Evolutionary conservation across 2,797 vertebrate genomes (phyloP), one percentile per base, ranked within the genome.

Genomic region (Eupleurogrammus muticus): DNA sequence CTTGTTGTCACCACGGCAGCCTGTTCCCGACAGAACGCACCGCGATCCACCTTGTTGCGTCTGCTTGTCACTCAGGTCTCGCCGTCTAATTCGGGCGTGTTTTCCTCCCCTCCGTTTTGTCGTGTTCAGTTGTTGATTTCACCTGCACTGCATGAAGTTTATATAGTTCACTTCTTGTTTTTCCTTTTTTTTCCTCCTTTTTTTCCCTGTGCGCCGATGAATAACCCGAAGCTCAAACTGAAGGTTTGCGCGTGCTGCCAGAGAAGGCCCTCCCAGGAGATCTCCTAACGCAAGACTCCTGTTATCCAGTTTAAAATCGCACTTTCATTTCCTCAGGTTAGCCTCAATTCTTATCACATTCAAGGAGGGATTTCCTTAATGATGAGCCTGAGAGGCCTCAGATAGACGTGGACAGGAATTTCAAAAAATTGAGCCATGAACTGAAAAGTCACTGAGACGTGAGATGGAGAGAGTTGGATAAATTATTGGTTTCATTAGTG

Each of bases 61-160:
- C 10, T 64, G 12, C 8, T 19, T 64, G 52, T 79, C 67, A 35
- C 61, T 83, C 61, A 72, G 35, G 16, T 61, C 73, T 51, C 65
- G 59, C 66, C 52, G 13, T 81, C 59, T 75, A 66, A 69, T 74
- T 71, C 65, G 48, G 67, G 46, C 67, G 44, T 69, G 46, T 75
- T 80, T 84, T 53, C 75, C 65, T 82, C 69, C 34, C 70, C 34
- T 77, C 38, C 1, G 0, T 66, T 77, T 71, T 9, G n/a, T 49
- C 72, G 24, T 12, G 1, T 70, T 77, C n/a, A n/a, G 79, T 77
- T 80, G 75, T 84, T 88, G 70, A 70, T 83, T 71, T 83, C 76
- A 74, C 71, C 58, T 74, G 57, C 58, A 63, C 44, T 48, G 62
- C 80, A 73, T 80, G 69, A 67, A 53, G 81, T 86, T 85, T 76